A percentile compares a stretch with the other conserved stretches of the same genome.
Conservation (phyloP, 2,888 invertebrate genomes). For the Lepidochrysops patricia region DNA sequence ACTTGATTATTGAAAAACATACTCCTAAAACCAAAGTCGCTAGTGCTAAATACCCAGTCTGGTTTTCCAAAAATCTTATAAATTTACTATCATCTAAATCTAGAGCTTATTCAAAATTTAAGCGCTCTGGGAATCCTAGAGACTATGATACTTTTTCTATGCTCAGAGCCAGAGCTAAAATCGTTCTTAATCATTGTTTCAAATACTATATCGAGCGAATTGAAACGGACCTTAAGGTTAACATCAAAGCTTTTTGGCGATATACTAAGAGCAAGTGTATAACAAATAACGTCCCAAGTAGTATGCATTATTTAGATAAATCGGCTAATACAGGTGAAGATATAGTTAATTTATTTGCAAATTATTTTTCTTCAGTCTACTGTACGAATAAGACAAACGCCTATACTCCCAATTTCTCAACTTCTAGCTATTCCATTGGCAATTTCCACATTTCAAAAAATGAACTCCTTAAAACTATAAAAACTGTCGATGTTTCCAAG, state of each 20-base stretch:
- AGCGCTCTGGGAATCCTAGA: not conserved
- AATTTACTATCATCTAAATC: not conserved
- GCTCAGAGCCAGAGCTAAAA: conserved; percentile 1
- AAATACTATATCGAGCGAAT: not conserved
- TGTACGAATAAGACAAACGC: not conserved
- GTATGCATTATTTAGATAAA: not conserved
- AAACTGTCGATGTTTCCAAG: not conserved
- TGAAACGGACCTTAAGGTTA: not conserved
- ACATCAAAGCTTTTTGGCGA: not conserved
- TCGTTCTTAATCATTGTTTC: not conserved
- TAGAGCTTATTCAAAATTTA: not conserved
- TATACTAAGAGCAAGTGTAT: conserved; percentile 3
- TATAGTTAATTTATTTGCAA: not conserved
- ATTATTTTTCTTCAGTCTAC: conserved; percentile 1
- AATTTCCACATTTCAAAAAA: not conserved
- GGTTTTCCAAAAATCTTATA: not conserved
- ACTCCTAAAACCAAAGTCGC: not conserved
- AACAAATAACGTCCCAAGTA: not conserved
- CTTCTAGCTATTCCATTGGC: not conserved
- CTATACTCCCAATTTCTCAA: not conserved
- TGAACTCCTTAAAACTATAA: not conserved
- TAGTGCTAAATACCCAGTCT: not conserved
- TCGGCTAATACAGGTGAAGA: not conserved
- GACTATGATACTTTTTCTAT: not conserved
- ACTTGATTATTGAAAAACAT: not conserved